These are phyloP conservation scores for Lucinisca nassula DNA, from an alignment of 2,888 invertebrate genomes.

Conservation along the genomic window DNA sequence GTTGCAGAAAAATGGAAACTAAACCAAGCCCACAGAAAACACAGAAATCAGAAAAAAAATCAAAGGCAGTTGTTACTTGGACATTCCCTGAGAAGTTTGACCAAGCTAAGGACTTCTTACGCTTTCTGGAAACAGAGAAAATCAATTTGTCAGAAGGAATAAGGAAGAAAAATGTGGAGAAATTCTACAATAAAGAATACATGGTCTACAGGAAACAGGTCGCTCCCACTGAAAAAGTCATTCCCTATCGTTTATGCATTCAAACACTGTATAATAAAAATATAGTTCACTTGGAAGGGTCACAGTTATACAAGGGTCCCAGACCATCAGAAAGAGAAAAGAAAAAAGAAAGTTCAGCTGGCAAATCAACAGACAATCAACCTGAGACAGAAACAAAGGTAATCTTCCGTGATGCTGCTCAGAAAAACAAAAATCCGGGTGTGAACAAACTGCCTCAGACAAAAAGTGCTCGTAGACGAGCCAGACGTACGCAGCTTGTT, in stretches of 20 bases:
- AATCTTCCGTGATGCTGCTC: too few species aligned
- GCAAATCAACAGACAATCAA: too few species aligned
- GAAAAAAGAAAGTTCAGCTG: neutral
- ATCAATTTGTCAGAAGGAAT: slow-evolving; percentile 55
- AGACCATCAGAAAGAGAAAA: neutral
- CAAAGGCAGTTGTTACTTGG: neutral
- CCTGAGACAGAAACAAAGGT: too few species aligned
- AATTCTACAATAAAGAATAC: slow-evolving; percentile 64
- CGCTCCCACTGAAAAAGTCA: slow-evolving; percentile 50
- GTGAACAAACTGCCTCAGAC: too few species aligned
- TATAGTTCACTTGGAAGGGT: slow-evolving; percentile 39
- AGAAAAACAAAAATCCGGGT: too few species aligned
- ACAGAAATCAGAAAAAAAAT: neutral
- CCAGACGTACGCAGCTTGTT: too few species aligned
- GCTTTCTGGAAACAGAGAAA: slow-evolving; percentile 68
- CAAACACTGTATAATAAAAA: slow-evolving; percentile 32
- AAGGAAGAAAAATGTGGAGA: slow-evolving; percentile 47
- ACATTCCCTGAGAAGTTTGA: neutral
- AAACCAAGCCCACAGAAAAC: neutral
- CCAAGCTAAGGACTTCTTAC: neutral
- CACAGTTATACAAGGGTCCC: slow-evolving; percentile 9
- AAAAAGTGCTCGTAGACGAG: too few species aligned
- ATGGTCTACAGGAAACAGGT: slow-evolving; percentile 61
- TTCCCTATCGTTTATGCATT: slow-evolving; percentile 47
- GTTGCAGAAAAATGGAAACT: neutral